phyloP scores from a whole-genome alignment of 1,140 invertebrate genomes.

The Sminthurinus signatus region DNA sequence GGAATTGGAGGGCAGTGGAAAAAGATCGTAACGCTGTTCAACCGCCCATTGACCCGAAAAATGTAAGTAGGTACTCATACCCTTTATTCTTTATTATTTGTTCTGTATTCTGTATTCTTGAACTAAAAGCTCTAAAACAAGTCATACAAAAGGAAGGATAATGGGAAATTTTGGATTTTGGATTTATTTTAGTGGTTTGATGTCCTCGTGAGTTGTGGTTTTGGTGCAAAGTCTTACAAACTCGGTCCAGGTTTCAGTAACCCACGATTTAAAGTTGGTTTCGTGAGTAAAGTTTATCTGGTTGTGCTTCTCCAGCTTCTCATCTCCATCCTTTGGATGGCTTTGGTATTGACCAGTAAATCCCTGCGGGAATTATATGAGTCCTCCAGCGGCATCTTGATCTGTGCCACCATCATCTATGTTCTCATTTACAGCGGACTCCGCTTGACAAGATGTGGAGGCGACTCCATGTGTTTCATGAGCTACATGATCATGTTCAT shows the following conservation, averaged over 20 bases:
- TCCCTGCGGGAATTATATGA: not conserved
- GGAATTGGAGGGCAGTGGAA: no score
- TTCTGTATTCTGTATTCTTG: no score
- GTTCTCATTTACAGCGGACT: not conserved
- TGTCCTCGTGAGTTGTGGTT: not conserved
- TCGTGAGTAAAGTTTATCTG: not conserved
- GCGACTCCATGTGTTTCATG: not conserved
- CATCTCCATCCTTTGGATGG: not conserved
- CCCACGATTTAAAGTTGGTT: not conserved
- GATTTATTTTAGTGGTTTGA: not conserved
- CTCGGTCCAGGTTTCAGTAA: not conserved
- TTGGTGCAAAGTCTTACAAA: not conserved
- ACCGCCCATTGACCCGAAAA: no score
- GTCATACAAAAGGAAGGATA: not conserved
- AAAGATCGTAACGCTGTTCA: no score
- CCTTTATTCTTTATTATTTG: no score
- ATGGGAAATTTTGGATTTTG: not conserved
- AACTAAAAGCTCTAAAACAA: no score
- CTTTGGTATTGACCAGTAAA: not conserved
- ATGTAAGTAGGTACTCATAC: no score
- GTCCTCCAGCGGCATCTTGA: not conserved
- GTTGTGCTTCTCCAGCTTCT: not conserved
- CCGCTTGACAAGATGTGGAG: not conserved
- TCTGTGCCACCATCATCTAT: not conserved
- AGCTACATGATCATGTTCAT: not conserved